Evolutionary conservation across 2,113 vertebrate genomes (phyloP).

Genomic region (Guaruba guarouba): DNA sequence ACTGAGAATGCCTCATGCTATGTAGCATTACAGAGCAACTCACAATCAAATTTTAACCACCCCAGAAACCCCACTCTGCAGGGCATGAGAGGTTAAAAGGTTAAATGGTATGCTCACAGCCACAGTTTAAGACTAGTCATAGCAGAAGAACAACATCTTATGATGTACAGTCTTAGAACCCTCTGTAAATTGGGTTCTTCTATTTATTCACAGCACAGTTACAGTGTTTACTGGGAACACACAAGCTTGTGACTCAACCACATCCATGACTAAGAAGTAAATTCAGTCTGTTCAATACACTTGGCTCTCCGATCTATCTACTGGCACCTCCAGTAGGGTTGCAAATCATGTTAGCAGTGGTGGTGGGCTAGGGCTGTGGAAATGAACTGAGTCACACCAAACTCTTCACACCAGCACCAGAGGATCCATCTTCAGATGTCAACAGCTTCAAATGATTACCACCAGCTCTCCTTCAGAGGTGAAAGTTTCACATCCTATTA

Average conservation of each 20-base stretch:
- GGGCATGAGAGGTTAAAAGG: not conserved
- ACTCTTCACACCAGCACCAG: not conserved
- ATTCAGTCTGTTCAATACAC: not conserved
- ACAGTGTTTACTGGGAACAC: slow-evolving; percentile 15
- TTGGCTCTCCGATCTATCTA: not conserved
- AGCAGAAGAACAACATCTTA: not conserved
- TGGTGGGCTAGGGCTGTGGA: not conserved
- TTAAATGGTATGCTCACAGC: not conserved
- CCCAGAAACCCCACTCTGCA: not conserved
- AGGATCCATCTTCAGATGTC: not conserved
- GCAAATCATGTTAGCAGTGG: not conserved
- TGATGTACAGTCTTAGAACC: not conserved
- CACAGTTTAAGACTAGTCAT: not conserved
- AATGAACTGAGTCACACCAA: not conserved
- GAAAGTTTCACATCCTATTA: not conserved
- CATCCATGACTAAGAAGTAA: slow-evolving; percentile 30
- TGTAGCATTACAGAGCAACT: not conserved
- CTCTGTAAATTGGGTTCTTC: not conserved
- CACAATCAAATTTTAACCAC: not conserved
- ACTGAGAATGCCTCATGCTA: slow-evolving; percentile 36
- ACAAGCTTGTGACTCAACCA: slow-evolving; percentile 41
- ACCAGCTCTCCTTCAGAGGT: not conserved
- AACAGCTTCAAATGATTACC: not conserved
- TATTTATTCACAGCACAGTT: slow-evolving; percentile 20
- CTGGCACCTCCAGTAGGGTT: not conserved